phyloP scores from a whole-genome alignment of 2,797 vertebrate genomes.

The Alectoris magna region DNA sequence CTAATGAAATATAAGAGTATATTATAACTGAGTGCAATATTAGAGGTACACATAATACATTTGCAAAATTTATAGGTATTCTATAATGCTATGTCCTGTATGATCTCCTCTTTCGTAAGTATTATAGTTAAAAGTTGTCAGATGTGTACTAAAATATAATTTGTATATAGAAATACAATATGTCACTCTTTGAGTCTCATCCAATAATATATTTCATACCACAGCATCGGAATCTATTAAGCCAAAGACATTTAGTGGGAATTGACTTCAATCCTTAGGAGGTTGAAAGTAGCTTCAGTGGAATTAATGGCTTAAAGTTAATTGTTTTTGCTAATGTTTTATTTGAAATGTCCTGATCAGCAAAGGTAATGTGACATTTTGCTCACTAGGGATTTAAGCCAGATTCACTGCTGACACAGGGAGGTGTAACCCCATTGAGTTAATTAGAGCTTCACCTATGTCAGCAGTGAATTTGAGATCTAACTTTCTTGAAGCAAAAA shows the following conservation, averaged over 20 bases:
- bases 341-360: constrained; percentile 78
- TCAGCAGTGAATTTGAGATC: constrained; percentile 31
- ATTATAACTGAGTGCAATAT: constrained; percentile 6
- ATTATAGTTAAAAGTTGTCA: constrained; percentile 37
- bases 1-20: neutral
- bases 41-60: neutral
- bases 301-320: constrained; percentile 79
- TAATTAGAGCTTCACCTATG: constrained; percentile 1
- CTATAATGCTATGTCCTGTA: neutral
- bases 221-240: constrained; percentile 71
- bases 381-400: constrained; percentile 46
- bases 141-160: constrained; percentile 28
- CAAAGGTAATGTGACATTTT: constrained; percentile 79
- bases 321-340: constrained; percentile 83
- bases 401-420: constrained; percentile 51
- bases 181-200: constrained; percentile 44
- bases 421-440: constrained; percentile 9
- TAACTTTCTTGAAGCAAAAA: constrained; percentile 56
- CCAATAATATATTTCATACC: constrained; percentile 67
- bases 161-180: constrained; percentile 60
- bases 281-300: constrained; percentile 70
- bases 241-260: constrained; percentile 73
- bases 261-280: constrained; percentile 75
- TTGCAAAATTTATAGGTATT: neutral
- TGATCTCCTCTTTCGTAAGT: constrained; percentile 15